Percentiles rank a stretch among this genome's conserved stretches.
Evolutionary conservation across 2,113 vertebrate genomes (phyloP).

Genomic region (Origma solitaria): DNA sequence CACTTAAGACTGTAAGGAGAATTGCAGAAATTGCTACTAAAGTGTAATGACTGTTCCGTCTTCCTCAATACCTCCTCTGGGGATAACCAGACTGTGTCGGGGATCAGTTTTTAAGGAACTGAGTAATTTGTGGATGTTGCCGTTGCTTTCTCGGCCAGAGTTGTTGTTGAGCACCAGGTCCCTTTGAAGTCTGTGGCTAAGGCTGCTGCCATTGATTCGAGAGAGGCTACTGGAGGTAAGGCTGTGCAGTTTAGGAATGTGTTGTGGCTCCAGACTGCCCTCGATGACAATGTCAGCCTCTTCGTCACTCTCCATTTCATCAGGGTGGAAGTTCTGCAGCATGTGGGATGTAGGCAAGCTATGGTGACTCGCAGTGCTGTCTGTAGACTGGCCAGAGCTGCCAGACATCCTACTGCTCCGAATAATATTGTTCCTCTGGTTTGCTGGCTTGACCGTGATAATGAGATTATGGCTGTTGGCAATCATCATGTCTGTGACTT

Average conservation of each 20-base stretch:
- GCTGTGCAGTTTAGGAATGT: conserved; percentile 69
- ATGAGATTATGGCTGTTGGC: conserved; percentile 99
- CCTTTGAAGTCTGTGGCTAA: conserved; percentile 81
- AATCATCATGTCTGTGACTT: conserved; percentile 99
- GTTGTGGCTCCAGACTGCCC: conserved; percentile 79
- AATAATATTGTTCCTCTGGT: conserved; percentile 95
- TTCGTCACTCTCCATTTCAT: conserved; percentile 93
- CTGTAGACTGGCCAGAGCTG: conserved; percentile 89
- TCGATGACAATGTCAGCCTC: conserved; percentile 94
- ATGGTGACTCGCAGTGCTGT: conserved; percentile 84
- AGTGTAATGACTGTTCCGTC: conserved; percentile 95
- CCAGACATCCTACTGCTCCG: conserved; percentile 87
- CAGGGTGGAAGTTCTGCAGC: conserved; percentile 81
- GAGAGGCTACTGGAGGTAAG: conserved; percentile 76
- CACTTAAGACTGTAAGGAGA: conserved; percentile 54
- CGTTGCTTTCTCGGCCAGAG: conserved; percentile 85
- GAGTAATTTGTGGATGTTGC: conserved; percentile 90
- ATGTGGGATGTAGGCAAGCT: conserved; percentile 69
- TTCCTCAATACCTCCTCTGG: conserved; percentile 90
- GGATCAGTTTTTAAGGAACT: conserved; percentile 91
- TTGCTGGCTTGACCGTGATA: conserved; percentile 94
- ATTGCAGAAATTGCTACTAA: conserved; percentile 64
- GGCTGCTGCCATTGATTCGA: conserved; percentile 81
- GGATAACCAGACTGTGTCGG: conserved; percentile 90
- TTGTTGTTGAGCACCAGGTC: conserved; percentile 79